Evolutionary conservation across 1,140 invertebrate species (phyloP).

Genomic region (Drosophila sp.): DNA sequence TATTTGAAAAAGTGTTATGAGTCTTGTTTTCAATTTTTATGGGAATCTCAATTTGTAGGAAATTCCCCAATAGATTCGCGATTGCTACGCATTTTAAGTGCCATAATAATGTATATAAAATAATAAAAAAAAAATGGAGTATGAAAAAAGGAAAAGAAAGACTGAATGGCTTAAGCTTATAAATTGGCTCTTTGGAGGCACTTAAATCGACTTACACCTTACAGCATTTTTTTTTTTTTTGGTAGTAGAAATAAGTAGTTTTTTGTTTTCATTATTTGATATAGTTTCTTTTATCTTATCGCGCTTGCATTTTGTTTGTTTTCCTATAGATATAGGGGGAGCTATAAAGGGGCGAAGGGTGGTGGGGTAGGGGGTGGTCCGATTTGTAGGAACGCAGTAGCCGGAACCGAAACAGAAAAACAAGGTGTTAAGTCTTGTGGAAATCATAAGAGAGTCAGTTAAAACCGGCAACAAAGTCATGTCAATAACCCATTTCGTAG

Average conservation of each 20-base stretch:
- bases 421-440: constrained; percentile 33
- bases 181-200: background rate
- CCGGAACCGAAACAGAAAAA: constrained; percentile 5
- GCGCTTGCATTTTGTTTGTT: constrained; percentile 9
- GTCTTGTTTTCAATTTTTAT: background rate
- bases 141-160: background rate
- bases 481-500: constrained; percentile 1
- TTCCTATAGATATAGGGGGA: background rate
- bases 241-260: constrained; percentile 7
- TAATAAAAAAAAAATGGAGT: background rate
- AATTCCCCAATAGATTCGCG: constrained; percentile 7
- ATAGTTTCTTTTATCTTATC: constrained; percentile 6
- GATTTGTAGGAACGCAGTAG: background rate
- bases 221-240: background rate
- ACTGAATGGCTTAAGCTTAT: background rate
- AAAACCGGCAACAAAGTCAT: constrained; percentile 6
- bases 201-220: background rate
- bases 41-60: constrained; percentile 9
- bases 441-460: background rate
- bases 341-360: background rate
- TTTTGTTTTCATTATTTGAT: background rate
- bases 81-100: constrained; percentile 1
- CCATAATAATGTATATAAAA: constrained; percentile 11
- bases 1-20: background rate
- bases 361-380: background rate